Conservation (phyloP, 2,797 vertebrate genomes). For the Anabacerthia variegaticeps region DNA sequence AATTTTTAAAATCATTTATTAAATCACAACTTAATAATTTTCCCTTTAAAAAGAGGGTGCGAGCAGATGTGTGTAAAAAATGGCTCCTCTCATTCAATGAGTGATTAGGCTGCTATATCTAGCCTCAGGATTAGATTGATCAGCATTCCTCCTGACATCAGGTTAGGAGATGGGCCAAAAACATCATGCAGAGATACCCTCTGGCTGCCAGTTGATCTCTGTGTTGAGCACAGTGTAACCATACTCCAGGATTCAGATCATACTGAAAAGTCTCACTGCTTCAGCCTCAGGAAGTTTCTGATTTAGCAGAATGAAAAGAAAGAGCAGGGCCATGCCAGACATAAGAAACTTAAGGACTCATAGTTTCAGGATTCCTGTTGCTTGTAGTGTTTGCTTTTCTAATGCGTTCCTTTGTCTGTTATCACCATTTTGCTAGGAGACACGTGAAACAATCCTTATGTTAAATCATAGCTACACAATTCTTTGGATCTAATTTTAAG, state of each 20-base stretch:
- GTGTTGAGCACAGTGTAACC: background rate
- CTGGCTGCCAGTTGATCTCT: background rate
- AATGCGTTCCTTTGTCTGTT: background rate
- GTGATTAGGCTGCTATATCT: background rate
- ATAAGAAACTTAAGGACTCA: background rate
- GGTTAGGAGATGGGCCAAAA: background rate
- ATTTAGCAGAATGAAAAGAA: background rate
- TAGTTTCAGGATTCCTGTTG: background rate
- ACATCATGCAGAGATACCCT: background rate
- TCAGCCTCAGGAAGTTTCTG: background rate
- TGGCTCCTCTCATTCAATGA: background rate
- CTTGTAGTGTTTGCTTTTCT: background rate
- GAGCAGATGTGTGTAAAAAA: background rate
- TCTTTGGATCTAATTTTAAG: background rate
- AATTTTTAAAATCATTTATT: background rate
- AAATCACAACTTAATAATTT: background rate
- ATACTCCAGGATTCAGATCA: background rate
- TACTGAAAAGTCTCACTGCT: background rate
- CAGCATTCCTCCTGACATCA: background rate
- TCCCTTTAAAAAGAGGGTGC: background rate
- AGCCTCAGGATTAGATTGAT: background rate
- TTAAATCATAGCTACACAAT: background rate
- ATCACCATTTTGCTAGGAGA: background rate
- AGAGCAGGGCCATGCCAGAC: background rate
- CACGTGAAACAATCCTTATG: background rate